phyloP scores from a whole-genome alignment of 2,797 vertebrate genomes.

The Harpagifer antarcticus region DNA sequence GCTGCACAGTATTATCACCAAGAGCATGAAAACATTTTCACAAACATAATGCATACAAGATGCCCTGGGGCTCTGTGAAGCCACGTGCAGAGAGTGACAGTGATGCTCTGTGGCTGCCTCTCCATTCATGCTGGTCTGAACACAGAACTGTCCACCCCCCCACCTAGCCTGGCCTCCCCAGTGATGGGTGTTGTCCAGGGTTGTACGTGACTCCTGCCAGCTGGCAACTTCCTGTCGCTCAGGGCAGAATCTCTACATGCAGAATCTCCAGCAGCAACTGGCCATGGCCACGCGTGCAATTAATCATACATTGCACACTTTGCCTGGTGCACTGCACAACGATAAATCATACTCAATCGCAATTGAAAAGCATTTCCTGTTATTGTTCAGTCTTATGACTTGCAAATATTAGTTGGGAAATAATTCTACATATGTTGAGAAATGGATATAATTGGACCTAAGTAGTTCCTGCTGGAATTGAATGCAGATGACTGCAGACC shows the following conservation, averaged over 20 bases:
- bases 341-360: not conserved
- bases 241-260: conserved; percentile 48
- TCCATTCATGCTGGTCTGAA: conserved; percentile 45
- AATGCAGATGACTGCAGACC: conserved; percentile 10
- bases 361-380: conserved; percentile 1
- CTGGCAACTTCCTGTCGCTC: conserved; percentile 50
- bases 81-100: conserved; percentile 28
- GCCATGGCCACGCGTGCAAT: conserved; percentile 25
- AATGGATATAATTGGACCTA: conserved; percentile 4
- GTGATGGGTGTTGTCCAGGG: conserved; percentile 46
- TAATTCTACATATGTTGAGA: conserved; percentile 6
- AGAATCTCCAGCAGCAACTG: conserved; percentile 57
- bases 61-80: not conserved
- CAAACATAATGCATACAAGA: not conserved
- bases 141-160: conserved; percentile 51
- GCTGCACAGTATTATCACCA: not conserved
- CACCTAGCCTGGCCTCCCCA: conserved; percentile 13
- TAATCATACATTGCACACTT: conserved; percentile 45
- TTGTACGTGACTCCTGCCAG: conserved; percentile 44
- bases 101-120: conserved; percentile 22
- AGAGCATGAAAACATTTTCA: not conserved
- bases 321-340: conserved; percentile 8
- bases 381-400: not conserved
- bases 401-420: not conserved
- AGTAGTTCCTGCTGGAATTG: conserved; percentile 13